Evolutionary conservation across 1,140 invertebrate genomes (phyloP).

Genomic region (Planococcus citri): DNA sequence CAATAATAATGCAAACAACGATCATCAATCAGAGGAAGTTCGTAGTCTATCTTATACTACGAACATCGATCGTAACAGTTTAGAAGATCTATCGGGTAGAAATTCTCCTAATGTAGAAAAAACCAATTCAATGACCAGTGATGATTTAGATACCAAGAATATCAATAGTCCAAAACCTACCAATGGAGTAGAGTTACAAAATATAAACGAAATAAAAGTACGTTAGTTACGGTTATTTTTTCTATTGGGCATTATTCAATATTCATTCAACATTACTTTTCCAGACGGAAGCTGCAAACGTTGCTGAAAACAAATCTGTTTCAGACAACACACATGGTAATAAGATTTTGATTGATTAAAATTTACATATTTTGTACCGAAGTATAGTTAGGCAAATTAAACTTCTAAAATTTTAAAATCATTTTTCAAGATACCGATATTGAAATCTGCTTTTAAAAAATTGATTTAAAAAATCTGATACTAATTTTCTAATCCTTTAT

Average conservation of each 20-base stretch:
- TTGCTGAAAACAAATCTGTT: neutral
- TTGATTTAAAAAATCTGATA: neutral
- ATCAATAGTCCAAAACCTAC: neutral
- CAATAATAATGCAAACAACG: neutral
- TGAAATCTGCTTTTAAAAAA: neutral
- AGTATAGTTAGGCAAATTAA: too few species aligned
- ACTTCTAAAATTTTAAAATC: too few species aligned
- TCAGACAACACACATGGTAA: too few species aligned
- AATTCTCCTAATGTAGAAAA: neutral
- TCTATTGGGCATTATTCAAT: too few species aligned
- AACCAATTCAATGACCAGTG: neutral
- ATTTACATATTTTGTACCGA: too few species aligned
- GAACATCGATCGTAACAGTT: neutral
- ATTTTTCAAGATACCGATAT: too few species aligned
- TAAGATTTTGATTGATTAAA: too few species aligned
- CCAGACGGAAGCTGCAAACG: neutral
- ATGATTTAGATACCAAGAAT: neutral
- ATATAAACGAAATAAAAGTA: neutral
- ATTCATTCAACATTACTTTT: neutral
- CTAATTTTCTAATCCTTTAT: neutral
- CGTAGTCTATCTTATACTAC: neutral
- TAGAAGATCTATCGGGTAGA: neutral
- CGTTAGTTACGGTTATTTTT: neutral
- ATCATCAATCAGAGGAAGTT: neutral
- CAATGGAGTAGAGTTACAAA: neutral